Conservation (phyloP, 1,140 invertebrate species). For the Conopomorpha cramerella region DNA sequence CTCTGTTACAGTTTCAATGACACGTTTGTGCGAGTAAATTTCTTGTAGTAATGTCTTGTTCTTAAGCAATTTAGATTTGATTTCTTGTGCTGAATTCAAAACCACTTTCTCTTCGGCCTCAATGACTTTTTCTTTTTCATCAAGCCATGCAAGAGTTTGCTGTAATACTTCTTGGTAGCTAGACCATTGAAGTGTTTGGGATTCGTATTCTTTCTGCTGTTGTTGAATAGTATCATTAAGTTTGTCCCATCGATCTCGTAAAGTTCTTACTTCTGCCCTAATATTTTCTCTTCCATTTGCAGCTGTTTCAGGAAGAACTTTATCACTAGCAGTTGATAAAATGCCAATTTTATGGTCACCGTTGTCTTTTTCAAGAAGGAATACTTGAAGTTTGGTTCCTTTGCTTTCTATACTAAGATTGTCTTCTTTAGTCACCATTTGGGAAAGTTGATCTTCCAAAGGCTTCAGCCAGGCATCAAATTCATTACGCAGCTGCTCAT, state of each 20-base stretch:
- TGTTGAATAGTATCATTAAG: conserved; percentile 79
- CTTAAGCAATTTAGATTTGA: conserved; percentile 84
- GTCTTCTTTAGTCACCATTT: conserved; percentile 66
- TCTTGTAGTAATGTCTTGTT: conserved; percentile 88
- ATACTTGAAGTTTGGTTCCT: conserved; percentile 69
- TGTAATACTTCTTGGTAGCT: conserved; percentile 85
- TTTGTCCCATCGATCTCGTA: conserved; percentile 84
- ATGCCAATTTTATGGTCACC: conserved; percentile 76
- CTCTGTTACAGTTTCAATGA: conserved; percentile 87
- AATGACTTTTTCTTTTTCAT: conserved; percentile 81
- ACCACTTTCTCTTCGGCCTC: conserved; percentile 70
- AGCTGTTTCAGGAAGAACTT: conserved; percentile 88
- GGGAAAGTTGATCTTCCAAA: conserved; percentile 74
- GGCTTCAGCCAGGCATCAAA: conserved; percentile 77
- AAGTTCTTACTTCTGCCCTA: conserved; percentile 76
- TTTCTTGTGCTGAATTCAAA: conserved; percentile 78
- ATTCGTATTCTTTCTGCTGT: conserved; percentile 83
- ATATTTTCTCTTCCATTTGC: conserved; percentile 87
- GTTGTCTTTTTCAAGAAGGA: conserved; percentile 82
- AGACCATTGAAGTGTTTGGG: conserved; percentile 81
- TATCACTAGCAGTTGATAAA: conserved; percentile 78
- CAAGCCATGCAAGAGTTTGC: conserved; percentile 84
- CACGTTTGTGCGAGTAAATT: conserved; percentile 84
- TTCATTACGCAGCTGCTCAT: conserved; percentile 76
- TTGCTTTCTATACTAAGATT: conserved; percentile 61